Evolutionary conservation across 23 tunicate species (phyloP), one percentile per base, ranked within the genome.

Genomic region (Diplosoma virens): DNA sequence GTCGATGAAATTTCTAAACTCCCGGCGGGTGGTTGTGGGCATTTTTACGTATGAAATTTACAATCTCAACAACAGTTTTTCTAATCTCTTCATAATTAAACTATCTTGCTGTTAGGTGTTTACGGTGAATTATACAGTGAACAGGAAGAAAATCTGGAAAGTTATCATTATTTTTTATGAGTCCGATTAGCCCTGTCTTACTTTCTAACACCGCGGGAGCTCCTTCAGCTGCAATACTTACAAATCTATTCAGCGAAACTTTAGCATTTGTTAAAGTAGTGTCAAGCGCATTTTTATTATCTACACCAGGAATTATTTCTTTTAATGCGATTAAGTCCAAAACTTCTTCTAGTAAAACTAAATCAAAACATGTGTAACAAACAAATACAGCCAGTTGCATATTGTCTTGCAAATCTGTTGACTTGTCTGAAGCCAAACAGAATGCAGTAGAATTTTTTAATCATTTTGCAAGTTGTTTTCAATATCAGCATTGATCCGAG

Each of bases 401-500:
- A 73, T 73, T 73, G 36, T 73, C 79, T 66, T 73, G 79, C 26
- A 52, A n/a, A 73, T 73, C 79, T 16, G 81, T 76, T 30, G 81
- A 76, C 52, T 76, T 71, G 81, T 76, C 81, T 32, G 59, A 33
- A 76, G 81, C 81, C 32, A 76, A 76, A 73, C 79, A 50, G 79
- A 73, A 36, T 37, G 76, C 81, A 59, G 71, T 35, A 33, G 71
- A 59, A 48, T 65, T 66, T 47, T 47, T 46, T 45, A 79, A 77
- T 59, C 70, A 4, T 77, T 77, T 59, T 33, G 5, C 81, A 77
- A 32, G 59, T 77, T 58, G 81, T 77, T 71, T 77, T 77, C 81
- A 56, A 77, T 71, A 77, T 77, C 56, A 77, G 54, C 47, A 75
- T 58, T 75, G 27, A 75, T 56, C 80, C 67, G 67, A 56, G 80